Conservation (phyloP, 35 echinoderm and acorn worm species). For the Acanthaster planci region DNA sequence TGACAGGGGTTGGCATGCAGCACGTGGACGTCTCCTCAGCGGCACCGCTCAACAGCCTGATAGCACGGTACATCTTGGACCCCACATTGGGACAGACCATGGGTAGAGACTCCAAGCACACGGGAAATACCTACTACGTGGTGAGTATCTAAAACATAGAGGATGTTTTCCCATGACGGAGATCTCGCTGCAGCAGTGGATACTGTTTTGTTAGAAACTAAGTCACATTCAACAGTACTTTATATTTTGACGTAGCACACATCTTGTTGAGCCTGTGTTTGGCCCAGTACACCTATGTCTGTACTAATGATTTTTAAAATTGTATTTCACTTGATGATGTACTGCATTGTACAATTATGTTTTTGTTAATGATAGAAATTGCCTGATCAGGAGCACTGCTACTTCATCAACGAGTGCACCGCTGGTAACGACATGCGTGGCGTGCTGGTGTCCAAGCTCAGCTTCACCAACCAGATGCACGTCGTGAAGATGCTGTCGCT, state of each 20-base stretch:
- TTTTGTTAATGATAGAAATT: constrained; percentile 51
- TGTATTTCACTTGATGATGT: not conserved
- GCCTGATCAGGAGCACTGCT: constrained; percentile 89
- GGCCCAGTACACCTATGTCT: no score
- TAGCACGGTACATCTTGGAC: constrained; percentile 78
- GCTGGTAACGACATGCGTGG: constrained; percentile 60
- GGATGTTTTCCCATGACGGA: no score
- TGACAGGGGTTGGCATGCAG: constrained; percentile 53
- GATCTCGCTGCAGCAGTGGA: no score
- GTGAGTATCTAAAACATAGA: constrained; percentile 48
- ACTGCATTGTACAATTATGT: not conserved
- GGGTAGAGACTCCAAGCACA: constrained; percentile 17
- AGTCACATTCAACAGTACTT: no score
- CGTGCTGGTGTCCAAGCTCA: constrained; percentile 74
- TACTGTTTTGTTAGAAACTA: no score
- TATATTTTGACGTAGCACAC: no score
- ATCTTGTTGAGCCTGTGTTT: no score
- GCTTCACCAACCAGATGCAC: constrained; percentile 56
- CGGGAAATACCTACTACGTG: constrained; percentile 81
- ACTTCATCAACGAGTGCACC: constrained; percentile 80
- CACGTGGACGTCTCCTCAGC: constrained; percentile 51
- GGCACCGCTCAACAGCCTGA: constrained; percentile 76
- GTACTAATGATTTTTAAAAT: not conserved
- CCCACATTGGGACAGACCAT: constrained; percentile 53
- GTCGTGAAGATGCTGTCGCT: constrained; percentile 61